Base-by-base conservation (phyloP, 2,113 vertebrate genomes). In the Perccottus glenii region DNA sequence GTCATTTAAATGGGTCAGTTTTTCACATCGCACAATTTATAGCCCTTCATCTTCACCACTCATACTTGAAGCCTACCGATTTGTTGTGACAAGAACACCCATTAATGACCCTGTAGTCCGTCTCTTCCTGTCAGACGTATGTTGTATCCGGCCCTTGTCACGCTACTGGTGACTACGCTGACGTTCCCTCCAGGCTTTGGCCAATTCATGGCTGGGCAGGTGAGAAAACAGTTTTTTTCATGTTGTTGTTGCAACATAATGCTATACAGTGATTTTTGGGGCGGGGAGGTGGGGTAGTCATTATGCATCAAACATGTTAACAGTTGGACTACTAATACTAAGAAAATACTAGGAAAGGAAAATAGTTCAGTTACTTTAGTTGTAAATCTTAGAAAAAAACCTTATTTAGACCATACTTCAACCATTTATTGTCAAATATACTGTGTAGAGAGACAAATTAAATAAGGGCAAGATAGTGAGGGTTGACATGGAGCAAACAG, bases 181-280 rank as follows among this genome's bases (percentile, higher is more conserved):
- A 98, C 97, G 53, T 99, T 99, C 82, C 97, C 97, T 0, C 95
- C 97, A 0, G 97, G 97, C 66, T 95, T 99, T 0, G 97, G 97
- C 55, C 97, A 99, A 90, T 99, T 99, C 92, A 99, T 99, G 97
- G 97, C 97, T 0, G 97, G 97, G 82, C 95, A 98, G 96, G 97
- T 99, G 92, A 87, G 87, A 67, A 55, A 42, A 80, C 47, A n/a
- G 10, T 66, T 64, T 57, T 48, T 15, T n/a, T 55, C 52, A 36
- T 55, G 11, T 33, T 9, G 14, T 14, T 15, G 33, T 55, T 55
- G 33, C 33, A 8, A 15, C 35, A 27, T 27, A 27, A 27, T 27
- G 19, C 2, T 27, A 27, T 27, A 27, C 19, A 27, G 19, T 27
- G 19, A 27, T 27, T 27, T 27, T 27, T 27, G 19, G 19, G 19